A percentile compares a stretch with the other conserved stretches of the same genome.
phyloP scores from a whole-genome alignment of 2,113 vertebrate genomes.

The Phasianus colchicus region DNA sequence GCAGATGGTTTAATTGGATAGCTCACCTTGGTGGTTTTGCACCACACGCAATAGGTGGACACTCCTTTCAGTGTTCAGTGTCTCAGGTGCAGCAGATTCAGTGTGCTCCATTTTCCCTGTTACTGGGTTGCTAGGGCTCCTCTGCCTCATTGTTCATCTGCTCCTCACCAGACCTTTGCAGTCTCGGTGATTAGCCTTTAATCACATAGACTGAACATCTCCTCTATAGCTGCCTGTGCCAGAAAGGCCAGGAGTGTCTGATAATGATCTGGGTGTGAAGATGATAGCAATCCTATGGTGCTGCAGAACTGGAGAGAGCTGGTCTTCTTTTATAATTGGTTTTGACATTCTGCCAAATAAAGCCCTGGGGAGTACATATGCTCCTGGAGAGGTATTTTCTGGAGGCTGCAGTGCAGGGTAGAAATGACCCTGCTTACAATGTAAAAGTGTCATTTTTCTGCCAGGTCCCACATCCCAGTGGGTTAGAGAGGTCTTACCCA shows the following conservation, averaged over 20 bases:
- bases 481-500: not conserved
- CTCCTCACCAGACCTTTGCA: not conserved
- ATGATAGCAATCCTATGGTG: not conserved
- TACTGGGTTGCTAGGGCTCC: not conserved
- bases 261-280: not conserved
- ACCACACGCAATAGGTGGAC: not conserved
- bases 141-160: not conserved
- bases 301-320: not conserved
- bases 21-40: not conserved
- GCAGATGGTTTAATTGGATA: not conserved
- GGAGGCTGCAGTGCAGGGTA: not conserved
- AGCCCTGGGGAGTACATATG: not conserved
- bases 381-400: not conserved
- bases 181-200: not conserved
- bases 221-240: not conserved
- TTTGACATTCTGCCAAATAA: not conserved
- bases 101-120: accelerated
- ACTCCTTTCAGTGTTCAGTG: not conserved
- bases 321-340: not conserved
- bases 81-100: not conserved
- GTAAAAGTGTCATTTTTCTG: not conserved
- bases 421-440: not conserved
- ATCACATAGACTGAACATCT: not conserved
- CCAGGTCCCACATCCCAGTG: not conserved
- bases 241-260: not conserved